Evolutionary conservation across 2,113 vertebrate genomes (phyloP), one percentile per base, ranked within the genome.

Genomic region (Gracilinanus agilis): DNA sequence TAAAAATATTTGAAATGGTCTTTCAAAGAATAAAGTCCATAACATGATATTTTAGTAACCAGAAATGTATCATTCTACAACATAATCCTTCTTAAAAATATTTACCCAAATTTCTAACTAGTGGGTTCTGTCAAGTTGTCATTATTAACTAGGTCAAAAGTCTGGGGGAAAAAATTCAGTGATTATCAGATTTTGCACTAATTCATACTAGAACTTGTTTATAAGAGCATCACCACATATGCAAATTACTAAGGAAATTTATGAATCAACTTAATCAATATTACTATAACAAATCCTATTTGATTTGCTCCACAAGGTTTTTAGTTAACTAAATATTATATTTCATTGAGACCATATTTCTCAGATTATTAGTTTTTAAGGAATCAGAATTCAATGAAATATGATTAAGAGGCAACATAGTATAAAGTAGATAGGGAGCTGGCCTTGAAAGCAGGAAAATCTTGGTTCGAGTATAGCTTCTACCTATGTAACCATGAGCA

Each of bases 361-460:
- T 92, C 88, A 11, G 24, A 91, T 91, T 40, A 34, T 94, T 44
- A 90, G 44, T 94, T 94, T 96, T 96, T 58, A 97, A 96, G 96
- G 27, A 3, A 92, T 93, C 96, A 95, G 29, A 75, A 88, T 94
- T 40, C 9, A 94, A 54, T 25, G 23, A 93, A 95, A 89, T 95
- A 91, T 92, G 54, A 56, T 88, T 92, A 90, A 53, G 88, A 93
- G 90, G 75, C 90, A 95, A 89, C 67, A 91, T 93, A 54, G 94
- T 90, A n/a, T 93, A 24, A 95, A 95, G 16, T 94, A 10, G 0
- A 67, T 67, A 34, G 27, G 58, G 11, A 67, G 29, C 12, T 67
- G 11, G 27, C 29, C 27, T 67, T 34, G 4, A 83, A 83, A 16
- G 34, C n/a, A 83, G 34, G 13, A 40, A 83, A 7, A 40, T 19